phyloP scores from a whole-genome alignment of 2,888 invertebrate species.

The Pachycephus smyrnensis region DNA sequence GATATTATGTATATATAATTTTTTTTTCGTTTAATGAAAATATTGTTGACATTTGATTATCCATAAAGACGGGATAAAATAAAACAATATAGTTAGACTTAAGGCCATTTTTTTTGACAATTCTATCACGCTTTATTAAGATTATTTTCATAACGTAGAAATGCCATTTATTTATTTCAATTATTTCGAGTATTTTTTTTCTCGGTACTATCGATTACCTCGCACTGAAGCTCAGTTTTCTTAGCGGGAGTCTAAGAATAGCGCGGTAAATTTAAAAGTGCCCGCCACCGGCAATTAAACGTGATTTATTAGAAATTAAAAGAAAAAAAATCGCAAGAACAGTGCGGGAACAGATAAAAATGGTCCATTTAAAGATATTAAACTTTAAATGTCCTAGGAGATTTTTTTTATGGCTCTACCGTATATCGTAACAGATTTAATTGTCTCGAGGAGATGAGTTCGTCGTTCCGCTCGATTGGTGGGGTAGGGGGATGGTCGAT shows the following conservation, averaged over 20 bases:
- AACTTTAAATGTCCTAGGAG: background rate
- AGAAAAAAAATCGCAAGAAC: background rate
- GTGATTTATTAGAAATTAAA: background rate
- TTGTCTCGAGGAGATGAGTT: conserved; percentile 1
- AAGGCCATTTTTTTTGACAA: background rate
- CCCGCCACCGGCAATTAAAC: background rate
- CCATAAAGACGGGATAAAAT: too few relatives aligned
- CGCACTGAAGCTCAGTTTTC: background rate
- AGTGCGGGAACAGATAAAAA: background rate
- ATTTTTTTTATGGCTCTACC: background rate
- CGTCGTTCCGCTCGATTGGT: background rate
- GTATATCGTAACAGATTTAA: conserved; percentile 4
- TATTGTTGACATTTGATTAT: too few relatives aligned
- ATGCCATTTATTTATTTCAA: too few relatives aligned
- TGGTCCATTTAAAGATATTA: background rate
- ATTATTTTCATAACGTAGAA: background rate
- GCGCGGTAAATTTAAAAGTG: background rate
- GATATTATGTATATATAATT: background rate
- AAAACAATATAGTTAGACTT: too few relatives aligned
- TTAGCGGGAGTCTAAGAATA: too few relatives aligned
- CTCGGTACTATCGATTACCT: too few relatives aligned
- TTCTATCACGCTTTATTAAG: background rate
- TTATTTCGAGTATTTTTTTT: background rate
- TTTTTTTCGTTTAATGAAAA: too few relatives aligned
- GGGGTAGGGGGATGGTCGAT: background rate